Percentiles rank a stretch among this genome's conserved stretches.
Conservation (phyloP, 2,888 invertebrate species). For the Ochropleura plecta region DNA sequence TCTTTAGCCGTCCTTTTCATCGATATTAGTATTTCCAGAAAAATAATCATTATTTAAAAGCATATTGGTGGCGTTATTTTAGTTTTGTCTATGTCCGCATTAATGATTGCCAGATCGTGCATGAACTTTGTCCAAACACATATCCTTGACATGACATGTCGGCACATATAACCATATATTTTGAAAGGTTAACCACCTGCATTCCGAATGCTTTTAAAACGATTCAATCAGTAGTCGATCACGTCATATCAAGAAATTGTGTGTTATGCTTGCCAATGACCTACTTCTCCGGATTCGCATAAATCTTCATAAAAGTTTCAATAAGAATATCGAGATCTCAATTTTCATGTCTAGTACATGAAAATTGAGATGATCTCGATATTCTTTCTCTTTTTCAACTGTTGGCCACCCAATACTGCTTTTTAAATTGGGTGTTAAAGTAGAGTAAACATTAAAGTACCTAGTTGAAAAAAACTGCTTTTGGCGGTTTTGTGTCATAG, state of each 20-base stretch:
- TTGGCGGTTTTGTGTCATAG: not conserved
- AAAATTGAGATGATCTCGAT: no score
- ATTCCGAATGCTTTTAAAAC: slow-evolving; percentile 49
- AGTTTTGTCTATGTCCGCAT: slow-evolving; percentile 35
- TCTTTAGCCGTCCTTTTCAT: not conserved
- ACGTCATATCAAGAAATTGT: slow-evolving; percentile 21
- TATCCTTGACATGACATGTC: slow-evolving; percentile 70
- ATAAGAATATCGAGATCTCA: no score
- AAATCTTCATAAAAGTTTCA: no score
- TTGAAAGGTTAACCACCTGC: slow-evolving; percentile 67
- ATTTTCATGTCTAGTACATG: no score
- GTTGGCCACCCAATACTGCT: not conserved
- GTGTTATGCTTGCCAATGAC: slow-evolving; percentile 10
- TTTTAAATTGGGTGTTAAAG: no score
- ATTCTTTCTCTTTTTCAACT: not conserved
- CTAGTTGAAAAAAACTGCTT: not conserved
- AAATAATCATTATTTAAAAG: slow-evolving; percentile 9
- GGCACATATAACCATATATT: slow-evolving; percentile 53
- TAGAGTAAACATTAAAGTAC: no score
- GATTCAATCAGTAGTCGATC: slow-evolving; percentile 32
- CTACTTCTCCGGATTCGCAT: no score
- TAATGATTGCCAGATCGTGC: slow-evolving; percentile 39
- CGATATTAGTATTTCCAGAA: not conserved
- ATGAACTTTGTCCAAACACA: slow-evolving; percentile 56
- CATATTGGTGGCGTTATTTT: slow-evolving; percentile 10